phyloP scores from a whole-genome alignment of 2,888 invertebrate species.

The Rhamnusium bicolor region DNA sequence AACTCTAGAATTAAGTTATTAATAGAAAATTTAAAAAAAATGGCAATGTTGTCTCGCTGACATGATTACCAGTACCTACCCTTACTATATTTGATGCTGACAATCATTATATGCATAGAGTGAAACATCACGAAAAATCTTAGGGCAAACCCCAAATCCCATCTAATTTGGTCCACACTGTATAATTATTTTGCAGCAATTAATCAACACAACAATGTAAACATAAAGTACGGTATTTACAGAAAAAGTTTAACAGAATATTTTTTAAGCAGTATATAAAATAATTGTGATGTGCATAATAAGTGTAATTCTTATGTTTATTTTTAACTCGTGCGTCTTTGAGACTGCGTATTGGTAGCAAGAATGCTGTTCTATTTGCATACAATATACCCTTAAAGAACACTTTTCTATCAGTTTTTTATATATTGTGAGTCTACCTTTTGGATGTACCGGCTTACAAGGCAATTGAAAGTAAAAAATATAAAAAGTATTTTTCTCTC shows the following conservation, averaged over 20 bases:
- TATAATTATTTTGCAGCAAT: too few relatives aligned
- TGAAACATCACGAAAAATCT: too few relatives aligned
- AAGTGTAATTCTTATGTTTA: constrained; percentile 31
- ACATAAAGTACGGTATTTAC: neutral
- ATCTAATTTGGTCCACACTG: too few relatives aligned
- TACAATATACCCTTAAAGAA: constrained; percentile 68
- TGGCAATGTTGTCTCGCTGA: too few relatives aligned
- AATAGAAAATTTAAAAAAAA: too few relatives aligned
- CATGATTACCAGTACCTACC: too few relatives aligned
- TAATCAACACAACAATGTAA: neutral
- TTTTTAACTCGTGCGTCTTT: constrained; percentile 37
- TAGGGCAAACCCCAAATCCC: too few relatives aligned
- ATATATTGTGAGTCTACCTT: constrained; percentile 51
- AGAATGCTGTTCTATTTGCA: constrained; percentile 68
- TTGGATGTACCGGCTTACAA: constrained; percentile 37
- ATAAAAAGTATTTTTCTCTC: constrained; percentile 7
- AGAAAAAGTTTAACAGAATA: neutral
- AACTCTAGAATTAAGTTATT: too few relatives aligned
- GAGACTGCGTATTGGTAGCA: constrained; percentile 57
- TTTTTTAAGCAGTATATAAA: constrained; percentile 14
- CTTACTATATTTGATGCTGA: too few relatives aligned
- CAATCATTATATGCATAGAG: too few relatives aligned
- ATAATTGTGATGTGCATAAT: constrained; percentile 34
- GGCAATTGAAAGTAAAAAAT: constrained; percentile 35
- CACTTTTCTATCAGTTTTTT: constrained; percentile 65